Base-by-base conservation (phyloP, 2,888 invertebrate genomes). In the Nycteola revayana region DNA sequence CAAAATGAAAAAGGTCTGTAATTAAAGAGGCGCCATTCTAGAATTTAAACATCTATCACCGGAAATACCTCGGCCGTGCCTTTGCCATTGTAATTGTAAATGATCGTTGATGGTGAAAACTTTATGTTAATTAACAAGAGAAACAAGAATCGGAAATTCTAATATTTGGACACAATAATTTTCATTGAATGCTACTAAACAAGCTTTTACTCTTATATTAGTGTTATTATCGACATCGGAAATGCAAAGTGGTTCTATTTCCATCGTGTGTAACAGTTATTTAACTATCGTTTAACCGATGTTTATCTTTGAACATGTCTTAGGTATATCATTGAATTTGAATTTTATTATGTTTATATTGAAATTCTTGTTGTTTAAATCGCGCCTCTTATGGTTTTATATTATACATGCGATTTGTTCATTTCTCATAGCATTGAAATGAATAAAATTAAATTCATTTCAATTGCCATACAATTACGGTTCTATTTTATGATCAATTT, bases 21-120 rank as follows among this genome's bases (percentile, higher is more conserved):
- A 57, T 56, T 51, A 57, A 43, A 36, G 46, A 51, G 49, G 54
- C 62, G 60, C 60, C 56, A 41, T 49, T 32, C 36, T 49, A 38
- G 39, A 38, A 51, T 57, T 54, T 44, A 42, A 52, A 57, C 53
- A 57, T 62, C 42, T 58, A 49, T 42, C 32, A 17, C 60, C 68
- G 77, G 70, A 77, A 73, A 75, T 66, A 65, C 64, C 69, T 57
- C 63, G 52, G 47, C 56, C 56, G 74, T 66, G 65, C 64, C 69
- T 57, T 64, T 53, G 47, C 56, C 56, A 59, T 65, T 60, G 49
- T 58, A 59, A 67, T 60, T 58, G 45, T 32, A 48, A 58, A 53
- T 61, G 28, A 37, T 44, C 26, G 42, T 41, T 55, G 49, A 46
- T 35, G 29, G 31, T 25, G 8, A 27, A 20, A 42, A 29, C 17